Conservation (phyloP, 2,113 vertebrate species). For the Origma solitaria region DNA sequence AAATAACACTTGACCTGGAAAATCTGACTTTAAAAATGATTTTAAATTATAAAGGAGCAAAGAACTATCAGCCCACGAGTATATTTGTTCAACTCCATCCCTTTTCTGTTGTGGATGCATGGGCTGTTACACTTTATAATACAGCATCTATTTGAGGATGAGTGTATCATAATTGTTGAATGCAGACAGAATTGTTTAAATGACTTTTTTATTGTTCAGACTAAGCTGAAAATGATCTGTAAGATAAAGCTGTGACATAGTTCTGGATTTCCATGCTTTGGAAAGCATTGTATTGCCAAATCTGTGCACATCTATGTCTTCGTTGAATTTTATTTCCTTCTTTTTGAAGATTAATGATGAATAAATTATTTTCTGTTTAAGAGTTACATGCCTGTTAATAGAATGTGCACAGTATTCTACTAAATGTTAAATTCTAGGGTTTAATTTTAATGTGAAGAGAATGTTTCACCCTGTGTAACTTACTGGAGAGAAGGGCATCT, state of each 20-base stretch:
- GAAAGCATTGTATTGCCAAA: not conserved
- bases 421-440: not conserved
- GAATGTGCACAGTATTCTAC: not conserved
- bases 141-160: not conserved
- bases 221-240: conserved; percentile 20
- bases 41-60: not conserved
- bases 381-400: not conserved
- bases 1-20: not conserved
- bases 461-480: not conserved
- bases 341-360: not conserved
- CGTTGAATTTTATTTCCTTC: not conserved
- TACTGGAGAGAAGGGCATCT: not conserved
- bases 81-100: not conserved
- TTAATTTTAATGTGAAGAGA: not conserved
- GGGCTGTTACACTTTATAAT: not conserved
- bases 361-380: not conserved
- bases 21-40: not conserved
- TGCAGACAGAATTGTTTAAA: conserved; percentile 5
- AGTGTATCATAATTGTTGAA: not conserved
- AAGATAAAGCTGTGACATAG: conserved; percentile 5
- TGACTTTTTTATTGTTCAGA: conserved; percentile 20
- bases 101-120: not conserved
- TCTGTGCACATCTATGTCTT: not conserved
- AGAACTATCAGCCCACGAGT: not conserved
- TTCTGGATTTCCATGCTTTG: not conserved